Conservation (phyloP, 2,888 invertebrate species). For the Emmelina monodactyla region DNA sequence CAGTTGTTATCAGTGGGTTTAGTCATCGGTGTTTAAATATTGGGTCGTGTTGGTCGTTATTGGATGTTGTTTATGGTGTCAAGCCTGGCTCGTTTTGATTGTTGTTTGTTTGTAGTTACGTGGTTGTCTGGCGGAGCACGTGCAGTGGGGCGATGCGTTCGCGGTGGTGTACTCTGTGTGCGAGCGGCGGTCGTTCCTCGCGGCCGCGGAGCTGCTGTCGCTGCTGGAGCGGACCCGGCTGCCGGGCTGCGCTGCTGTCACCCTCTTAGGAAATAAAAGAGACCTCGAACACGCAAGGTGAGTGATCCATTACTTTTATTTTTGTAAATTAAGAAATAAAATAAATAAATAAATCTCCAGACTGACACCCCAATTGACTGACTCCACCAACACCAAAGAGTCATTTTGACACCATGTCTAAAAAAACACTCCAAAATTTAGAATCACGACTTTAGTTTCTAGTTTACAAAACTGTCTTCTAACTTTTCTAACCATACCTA, state of each 20-base stretch:
- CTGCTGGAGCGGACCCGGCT: slow-evolving; percentile 75
- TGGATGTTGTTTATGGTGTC: neutral
- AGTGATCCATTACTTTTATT: slow-evolving; percentile 8
- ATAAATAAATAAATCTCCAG: too few species aligned
- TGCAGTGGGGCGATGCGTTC: slow-evolving; percentile 85
- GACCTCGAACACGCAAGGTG: slow-evolving; percentile 84
- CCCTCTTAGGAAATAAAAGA: slow-evolving; percentile 80
- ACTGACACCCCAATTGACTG: too few species aligned
- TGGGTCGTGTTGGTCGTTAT: neutral
- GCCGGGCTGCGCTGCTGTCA: slow-evolving; percentile 77
- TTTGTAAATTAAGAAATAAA: too few species aligned
- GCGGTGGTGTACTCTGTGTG: slow-evolving; percentile 82
- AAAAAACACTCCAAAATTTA: too few species aligned
- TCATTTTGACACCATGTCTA: too few species aligned
- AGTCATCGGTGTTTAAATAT: neutral
- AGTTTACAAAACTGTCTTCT: too few species aligned
- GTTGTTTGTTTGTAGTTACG: slow-evolving; percentile 63
- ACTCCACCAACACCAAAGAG: too few species aligned
- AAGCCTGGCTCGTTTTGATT: neutral
- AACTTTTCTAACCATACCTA: slow-evolving; percentile 25
- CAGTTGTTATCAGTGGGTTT: neutral
- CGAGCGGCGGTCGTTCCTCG: slow-evolving; percentile 59
- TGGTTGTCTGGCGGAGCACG: slow-evolving; percentile 77
- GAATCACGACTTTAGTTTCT: too few species aligned
- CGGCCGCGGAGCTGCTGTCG: slow-evolving; percentile 76